Conservation (phyloP, 2,888 invertebrate species). For the Pollenia griseotomentosa region DNA sequence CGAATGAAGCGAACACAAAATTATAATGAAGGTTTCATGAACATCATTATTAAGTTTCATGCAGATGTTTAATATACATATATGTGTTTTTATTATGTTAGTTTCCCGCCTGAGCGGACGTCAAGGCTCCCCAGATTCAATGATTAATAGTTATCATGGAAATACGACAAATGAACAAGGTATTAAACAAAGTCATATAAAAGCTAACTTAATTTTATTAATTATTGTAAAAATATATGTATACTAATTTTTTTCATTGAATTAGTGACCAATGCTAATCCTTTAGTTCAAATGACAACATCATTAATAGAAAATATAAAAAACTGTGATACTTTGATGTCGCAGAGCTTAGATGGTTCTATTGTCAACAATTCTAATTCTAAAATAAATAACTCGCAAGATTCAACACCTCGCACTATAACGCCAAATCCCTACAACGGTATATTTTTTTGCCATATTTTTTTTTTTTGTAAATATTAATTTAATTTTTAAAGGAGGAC, state of each 20-base stretch:
- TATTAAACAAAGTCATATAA: slow-evolving; percentile 46
- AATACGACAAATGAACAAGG: slow-evolving; percentile 82
- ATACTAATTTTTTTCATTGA: background rate
- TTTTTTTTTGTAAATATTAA: background rate
- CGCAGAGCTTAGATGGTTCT: slow-evolving; percentile 87
- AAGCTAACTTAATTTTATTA: background rate
- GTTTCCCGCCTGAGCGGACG: slow-evolving; percentile 84
- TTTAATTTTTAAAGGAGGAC: slow-evolving; percentile 80
- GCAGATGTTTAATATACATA: too few species aligned
- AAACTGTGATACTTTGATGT: slow-evolving; percentile 85
- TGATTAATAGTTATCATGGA: slow-evolving; percentile 89
- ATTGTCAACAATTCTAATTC: slow-evolving; percentile 79
- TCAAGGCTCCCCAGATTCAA: slow-evolving; percentile 89
- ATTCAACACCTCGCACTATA: slow-evolving; percentile 83
- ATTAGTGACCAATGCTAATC: slow-evolving; percentile 77
- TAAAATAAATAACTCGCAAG: slow-evolving; percentile 81
- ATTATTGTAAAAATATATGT: background rate
- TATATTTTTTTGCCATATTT: slow-evolving; percentile 57
- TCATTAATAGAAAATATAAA: slow-evolving; percentile 84
- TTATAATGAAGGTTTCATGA: too few species aligned
- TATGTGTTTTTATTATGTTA: slow-evolving; percentile 75
- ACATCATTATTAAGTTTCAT: too few species aligned
- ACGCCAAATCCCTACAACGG: slow-evolving; percentile 83
- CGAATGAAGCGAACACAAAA: too few species aligned
- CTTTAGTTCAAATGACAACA: slow-evolving; percentile 83